Evolutionary conservation across 2,113 vertebrate species (phyloP), one percentile per base, ranked within the genome.

Genomic region (Coryphaenoides rupestris): DNA sequence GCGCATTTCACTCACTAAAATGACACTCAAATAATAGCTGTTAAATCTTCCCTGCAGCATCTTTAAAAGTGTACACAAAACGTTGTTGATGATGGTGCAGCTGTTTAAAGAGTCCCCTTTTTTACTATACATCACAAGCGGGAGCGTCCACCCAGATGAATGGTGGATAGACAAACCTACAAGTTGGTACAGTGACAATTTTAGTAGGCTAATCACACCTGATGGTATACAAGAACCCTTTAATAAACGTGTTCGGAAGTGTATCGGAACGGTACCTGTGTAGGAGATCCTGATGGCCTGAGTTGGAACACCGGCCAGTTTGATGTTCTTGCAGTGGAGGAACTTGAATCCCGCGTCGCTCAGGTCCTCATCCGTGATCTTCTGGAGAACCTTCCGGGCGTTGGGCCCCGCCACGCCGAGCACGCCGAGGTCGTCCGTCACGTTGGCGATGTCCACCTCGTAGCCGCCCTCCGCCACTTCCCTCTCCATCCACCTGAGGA

Each of bases 281-380:
- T 98, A 99, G 1, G 97, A 99, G 86, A 99, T 98, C 82, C 96
- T 91, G 71, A 95, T 92, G 66, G 96, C 96, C 55, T 89, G 90
- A 19, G 97, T 83, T 21, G 88, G 74, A 73, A 93, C 62, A 58
- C 83, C 88, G 3, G 90, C 91, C 74, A 98, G 21, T 26, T 90
- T 84, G 64, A 99, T 77, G 66, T 72, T 58, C 72, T 89, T 96
- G 71, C 92, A 94, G 56, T 94, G 94, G 14, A 99, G 93, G 80
- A 99, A 99, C 54, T 91, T 94, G 83, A 98, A 98, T 3, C 78
- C 86, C 1, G 53, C 58, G 0, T 97, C 90, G n/a, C 91, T 93
- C 70, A 99, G 75, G 71, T 98, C 93, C 65, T 92, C 93, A 0
- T 87, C 70, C 1, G 95, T 97, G 82, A 98, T 70, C 60, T 94